Base-by-base conservation (phyloP, 2,113 vertebrate species). In the Ammodytes dubius region DNA sequence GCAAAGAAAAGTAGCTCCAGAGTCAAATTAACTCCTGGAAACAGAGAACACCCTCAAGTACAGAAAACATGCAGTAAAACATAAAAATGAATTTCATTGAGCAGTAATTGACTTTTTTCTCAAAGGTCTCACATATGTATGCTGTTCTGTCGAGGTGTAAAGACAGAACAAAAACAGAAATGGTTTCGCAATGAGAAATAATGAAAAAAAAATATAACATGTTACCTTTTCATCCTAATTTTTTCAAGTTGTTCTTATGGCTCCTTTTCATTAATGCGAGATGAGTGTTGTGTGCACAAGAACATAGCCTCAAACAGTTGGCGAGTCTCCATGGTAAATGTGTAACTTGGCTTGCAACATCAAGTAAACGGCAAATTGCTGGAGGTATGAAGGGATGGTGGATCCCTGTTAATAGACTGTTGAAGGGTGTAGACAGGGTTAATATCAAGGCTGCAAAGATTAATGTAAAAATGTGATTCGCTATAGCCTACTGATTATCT, bases 381-480 rank as follows among this genome's bases (percentile, higher is more conserved):
- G 61, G n/a, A 50, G 40, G 46, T 54, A 40, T 39, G 8, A 64
- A 27, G 39, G 49, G 50, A 57, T 27, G 63, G 42, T 19, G 50
- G 80, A 60, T 43, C 69, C 14, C 35, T 47, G 19, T 64, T 67
- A 80, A 75, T 49, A 39, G 13, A 39, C 65, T 54, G 59, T 5
- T 50, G 45, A 37, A 35, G 53, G 54, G 54, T 49, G 27, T 39
- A 40, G 11, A 83, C 69, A 57, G 59, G 71, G 53, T 77, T 87
- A 79, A 84, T 70, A 15, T 47, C 52, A 77, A 76, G 67, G 81
- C 76, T 74, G 53, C 58, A 58, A 45, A 50, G 72, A 80, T 80
- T 70, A 74, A 79, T 60, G 64, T 35, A 14, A 74, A 87, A 83
- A 63, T 75, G 27, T 72, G 61, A 67, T 79, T 82, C 80, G 14